Evolutionary conservation across 2,888 invertebrate genomes (phyloP).

Genomic region (Mythimna pallens): DNA sequence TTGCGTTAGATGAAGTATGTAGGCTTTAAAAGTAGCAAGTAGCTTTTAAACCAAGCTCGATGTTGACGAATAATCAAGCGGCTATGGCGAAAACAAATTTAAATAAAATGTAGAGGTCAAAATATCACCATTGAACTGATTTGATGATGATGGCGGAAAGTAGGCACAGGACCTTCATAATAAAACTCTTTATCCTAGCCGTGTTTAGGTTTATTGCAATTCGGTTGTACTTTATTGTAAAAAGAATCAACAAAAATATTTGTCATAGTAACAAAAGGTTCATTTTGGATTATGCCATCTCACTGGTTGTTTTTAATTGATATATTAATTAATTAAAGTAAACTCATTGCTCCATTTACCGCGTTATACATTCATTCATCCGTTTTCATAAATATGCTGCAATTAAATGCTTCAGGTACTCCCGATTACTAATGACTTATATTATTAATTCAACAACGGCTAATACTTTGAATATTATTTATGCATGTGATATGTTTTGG

Average conservation of each 20-base stretch:
- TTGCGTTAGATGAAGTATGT: no score
- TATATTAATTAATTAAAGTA: conserved; percentile 17
- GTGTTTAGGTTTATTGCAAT: no score
- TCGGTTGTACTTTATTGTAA: no score
- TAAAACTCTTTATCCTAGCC: no score
- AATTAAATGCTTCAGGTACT: neutral
- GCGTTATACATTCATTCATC: conserved; percentile 13
- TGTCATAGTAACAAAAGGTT: neutral
- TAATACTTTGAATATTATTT: conserved; percentile 1
- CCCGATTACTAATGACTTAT: neutral
- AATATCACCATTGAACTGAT: no score
- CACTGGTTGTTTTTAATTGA: conserved; percentile 10
- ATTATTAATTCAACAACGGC: neutral
- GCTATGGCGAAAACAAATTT: no score
- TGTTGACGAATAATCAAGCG: no score
- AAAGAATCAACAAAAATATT: neutral
- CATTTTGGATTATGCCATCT: conserved; percentile 1
- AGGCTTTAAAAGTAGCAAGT: no score
- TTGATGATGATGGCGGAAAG: no score
- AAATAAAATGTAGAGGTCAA: no score
- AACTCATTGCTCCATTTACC: conserved; percentile 1
- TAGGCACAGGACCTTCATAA: no score
- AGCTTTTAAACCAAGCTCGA: no score
- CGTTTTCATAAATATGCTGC: conserved; percentile 4
- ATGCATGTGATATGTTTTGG: neutral